Base-by-base conservation (phyloP, 1,140 invertebrate species). In the Propsilocerus akamusi region DNA sequence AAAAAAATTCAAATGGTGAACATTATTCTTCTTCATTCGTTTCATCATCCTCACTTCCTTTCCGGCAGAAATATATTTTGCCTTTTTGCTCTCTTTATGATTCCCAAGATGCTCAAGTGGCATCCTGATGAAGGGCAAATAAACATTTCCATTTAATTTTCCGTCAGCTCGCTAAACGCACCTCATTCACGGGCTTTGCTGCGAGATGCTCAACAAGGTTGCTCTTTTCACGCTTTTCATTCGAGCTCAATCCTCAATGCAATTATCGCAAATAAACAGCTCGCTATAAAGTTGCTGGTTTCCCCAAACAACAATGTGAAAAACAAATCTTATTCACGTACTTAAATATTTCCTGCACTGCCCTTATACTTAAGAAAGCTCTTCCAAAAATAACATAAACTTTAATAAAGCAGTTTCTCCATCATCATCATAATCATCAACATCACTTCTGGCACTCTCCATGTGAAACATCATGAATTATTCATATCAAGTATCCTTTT, bases 211-310 rank as follows among this genome's bases (percentile, higher is more conserved):
- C 14, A 30, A n/a, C n/a, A n/a, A n/a, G n/a, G n/a, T n/a, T n/a
- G n/a, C n/a, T n/a, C n/a, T n/a, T n/a, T n/a, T n/a, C n/a, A n/a
- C n/a, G n/a, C n/a, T n/a, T n/a, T n/a, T n/a, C n/a, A n/a, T n/a
- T n/a, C n/a, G n/a, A n/a, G n/a, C n/a, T n/a, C n/a, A n/a, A 41
- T n/a, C 22, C 34, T 41, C 34, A 3, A 41, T 41, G 34, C 34
- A 41, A 41, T 41, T 41, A 41, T 41, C 34, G 14, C 34, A 41
- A n/a, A n/a, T 41, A 41, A 41, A 41, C 34, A 41, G 34, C 34
- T 41, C 10, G 6, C 28, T 20, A n/a, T n/a, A n/a, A n/a, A n/a
- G n/a, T n/a, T n/a, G n/a, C n/a, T n/a, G n/a, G n/a, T n/a, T n/a
- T n/a, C n/a, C n/a, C n/a, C n/a, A n/a, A n/a, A n/a, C n/a, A n/a